Base-by-base conservation (phyloP, 1,140 invertebrate species). In the Phymastichus coffea region DNA sequence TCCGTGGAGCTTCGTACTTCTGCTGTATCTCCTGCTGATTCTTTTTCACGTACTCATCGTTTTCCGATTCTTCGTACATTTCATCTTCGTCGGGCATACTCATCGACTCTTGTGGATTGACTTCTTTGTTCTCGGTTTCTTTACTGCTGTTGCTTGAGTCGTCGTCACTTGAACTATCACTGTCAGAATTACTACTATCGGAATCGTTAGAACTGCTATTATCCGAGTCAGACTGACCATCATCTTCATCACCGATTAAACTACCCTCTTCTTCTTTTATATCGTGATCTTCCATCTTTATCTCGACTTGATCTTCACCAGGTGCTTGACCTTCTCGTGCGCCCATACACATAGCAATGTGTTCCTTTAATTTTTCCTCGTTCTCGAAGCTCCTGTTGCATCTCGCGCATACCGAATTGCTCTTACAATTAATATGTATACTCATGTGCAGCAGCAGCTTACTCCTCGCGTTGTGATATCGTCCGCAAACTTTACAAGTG, bases 391-490 rank as follows among this genome's bases (percentile, higher is more conserved):
- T 75, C n/a, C 67, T 65, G 9, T 76, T 70, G 38, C 74, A 79
- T 7, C 69, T 73, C 19, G 71, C 62, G 58, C 76, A 78, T 67
- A 69, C 64, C 10, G 66, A 62, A 61, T 78, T 72, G 51, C 70
- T 69, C 55, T 76, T 77, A 40, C 79, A 80, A 35, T 81, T 81
- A 23, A 82, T 81, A 64, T 86, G 85, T 33, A 86, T 85, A 17
- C 79, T 79, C 78, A 82, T 83, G 57, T 86, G 85, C 9, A 84
- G 63, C 12, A 80, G 69, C 2, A 86, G 62, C 68, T 86, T 86
- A 15, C 80, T 80, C n/a, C 82, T 76, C 0, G 84, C 83, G 61
- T 85, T 85, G 60, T 86, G 85, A 65, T 86, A 85, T 4, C 83
- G 69, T 6, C 83, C 84, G 61, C 85, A 86, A 20, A 83, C 82